phyloP scores from a whole-genome alignment of 2,888 invertebrate species.

The Andrena haemorrhoa region DNA sequence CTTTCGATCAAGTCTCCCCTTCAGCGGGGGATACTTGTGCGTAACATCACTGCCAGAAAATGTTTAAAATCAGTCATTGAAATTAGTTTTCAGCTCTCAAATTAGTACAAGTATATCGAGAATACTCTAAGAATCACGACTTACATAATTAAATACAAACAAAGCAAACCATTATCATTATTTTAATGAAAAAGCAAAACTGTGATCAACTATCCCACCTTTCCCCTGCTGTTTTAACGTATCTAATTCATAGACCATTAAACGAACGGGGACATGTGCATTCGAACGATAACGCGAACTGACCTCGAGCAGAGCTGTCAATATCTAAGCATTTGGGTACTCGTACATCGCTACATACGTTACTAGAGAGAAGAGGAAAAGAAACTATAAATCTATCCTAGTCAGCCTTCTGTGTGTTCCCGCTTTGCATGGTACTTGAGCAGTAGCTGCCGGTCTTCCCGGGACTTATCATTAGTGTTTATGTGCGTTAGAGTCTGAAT shows the following conservation, averaged over 20 bases:
- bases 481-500: conserved; percentile 81
- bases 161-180: too few relatives aligned
- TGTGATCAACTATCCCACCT: too few relatives aligned
- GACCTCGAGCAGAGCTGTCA: conserved; percentile 27
- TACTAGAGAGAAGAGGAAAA: conserved; percentile 46
- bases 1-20: too few relatives aligned
- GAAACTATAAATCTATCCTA: conserved; percentile 80
- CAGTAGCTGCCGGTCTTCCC: conserved; percentile 82
- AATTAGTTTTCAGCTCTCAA: too few relatives aligned
- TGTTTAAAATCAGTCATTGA: too few relatives aligned
- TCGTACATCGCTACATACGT: conserved; percentile 30
- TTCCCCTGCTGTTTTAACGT: not conserved
- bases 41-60: too few relatives aligned
- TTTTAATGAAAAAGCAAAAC: too few relatives aligned
- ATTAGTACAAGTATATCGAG: too few relatives aligned
- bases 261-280: not conserved
- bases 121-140: too few relatives aligned
- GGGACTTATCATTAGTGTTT: conserved; percentile 80
- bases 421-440: conserved; percentile 84
- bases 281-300: conserved; percentile 17
- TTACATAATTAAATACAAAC: too few relatives aligned
- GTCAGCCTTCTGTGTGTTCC: conserved; percentile 84
- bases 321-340: conserved; percentile 17
- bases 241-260: not conserved
- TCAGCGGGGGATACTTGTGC: too few relatives aligned